phyloP scores from a whole-genome alignment of 2,888 invertebrate genomes.

The Tenthredo mesomela region DNA sequence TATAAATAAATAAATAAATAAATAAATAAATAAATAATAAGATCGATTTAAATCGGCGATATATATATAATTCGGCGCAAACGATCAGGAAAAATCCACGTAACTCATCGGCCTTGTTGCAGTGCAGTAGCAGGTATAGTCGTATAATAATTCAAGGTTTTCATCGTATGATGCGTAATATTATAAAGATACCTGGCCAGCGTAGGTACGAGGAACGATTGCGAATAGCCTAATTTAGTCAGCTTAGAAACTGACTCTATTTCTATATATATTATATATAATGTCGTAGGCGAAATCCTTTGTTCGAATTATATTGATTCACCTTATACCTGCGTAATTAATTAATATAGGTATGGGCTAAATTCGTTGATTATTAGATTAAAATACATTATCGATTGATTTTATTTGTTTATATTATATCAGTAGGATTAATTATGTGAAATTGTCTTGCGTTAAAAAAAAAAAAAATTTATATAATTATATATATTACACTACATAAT shows the following conservation, averaged over 20 bases:
- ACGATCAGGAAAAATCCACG: background rate
- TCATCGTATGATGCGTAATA: constrained; percentile 13
- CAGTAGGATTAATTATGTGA: too few species aligned
- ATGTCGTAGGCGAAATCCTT: background rate
- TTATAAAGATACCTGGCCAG: background rate
- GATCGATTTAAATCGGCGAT: background rate
- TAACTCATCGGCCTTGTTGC: background rate
- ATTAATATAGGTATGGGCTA: too few species aligned
- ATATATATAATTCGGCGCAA: background rate
- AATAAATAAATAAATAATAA: background rate
- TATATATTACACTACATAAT: too few species aligned
- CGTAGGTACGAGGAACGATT: constrained; percentile 37
- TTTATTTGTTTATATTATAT: too few species aligned
- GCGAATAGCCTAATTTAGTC: constrained; percentile 38
- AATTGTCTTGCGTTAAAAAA: background rate
- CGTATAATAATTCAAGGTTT: constrained; percentile 15
- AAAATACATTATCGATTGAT: too few species aligned
- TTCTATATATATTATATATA: background rate
- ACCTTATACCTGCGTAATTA: too few species aligned
- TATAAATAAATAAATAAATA: too few species aligned
- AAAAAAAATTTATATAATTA: too few species aligned
- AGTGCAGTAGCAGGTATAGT: background rate
- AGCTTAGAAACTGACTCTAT: background rate
- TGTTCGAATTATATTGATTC: background rate
- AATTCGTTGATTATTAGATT: background rate